Evolutionary conservation across 2,888 invertebrate species (phyloP).

Genomic region (Sesia apiformis): DNA sequence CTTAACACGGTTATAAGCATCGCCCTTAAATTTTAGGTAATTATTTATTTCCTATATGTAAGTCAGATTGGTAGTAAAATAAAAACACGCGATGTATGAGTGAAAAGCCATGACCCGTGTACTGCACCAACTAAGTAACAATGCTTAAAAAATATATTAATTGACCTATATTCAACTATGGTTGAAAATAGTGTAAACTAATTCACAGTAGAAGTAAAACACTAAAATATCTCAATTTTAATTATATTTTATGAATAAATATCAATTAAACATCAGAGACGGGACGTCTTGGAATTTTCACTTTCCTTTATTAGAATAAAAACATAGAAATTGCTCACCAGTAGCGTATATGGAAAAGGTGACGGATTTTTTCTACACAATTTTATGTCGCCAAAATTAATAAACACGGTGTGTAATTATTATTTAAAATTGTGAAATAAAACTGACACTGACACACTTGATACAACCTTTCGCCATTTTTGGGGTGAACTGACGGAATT

Average conservation of each 20-base stretch:
- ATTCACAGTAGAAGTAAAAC: too few species aligned
- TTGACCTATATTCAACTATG: slow-evolving; percentile 1
- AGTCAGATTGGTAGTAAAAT: neutral
- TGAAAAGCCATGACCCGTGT: neutral
- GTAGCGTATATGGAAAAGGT: neutral
- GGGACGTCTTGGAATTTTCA: neutral
- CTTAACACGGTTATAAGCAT: too few species aligned
- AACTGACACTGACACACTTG: slow-evolving; percentile 32
- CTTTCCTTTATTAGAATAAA: neutral
- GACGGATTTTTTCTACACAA: neutral
- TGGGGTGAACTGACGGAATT: slow-evolving; percentile 20
- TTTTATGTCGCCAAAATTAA: neutral
- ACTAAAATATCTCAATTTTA: too few species aligned
- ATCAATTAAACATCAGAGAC: neutral
- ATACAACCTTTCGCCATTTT: slow-evolving; percentile 38
- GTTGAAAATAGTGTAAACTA: slow-evolving; percentile 1
- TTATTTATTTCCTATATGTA: neutral
- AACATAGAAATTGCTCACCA: neutral
- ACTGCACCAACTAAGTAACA: too few species aligned
- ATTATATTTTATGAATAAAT: neutral
- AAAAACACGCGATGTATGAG: neutral
- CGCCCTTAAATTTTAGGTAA: too few species aligned
- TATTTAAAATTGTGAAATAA: slow-evolving; percentile 30
- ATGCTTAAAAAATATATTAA: too few species aligned
- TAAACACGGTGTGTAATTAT: slow-evolving; percentile 1